Evolutionary conservation across 2,888 invertebrate genomes (phyloP).

Genomic region (Ophion obscuratus): DNA sequence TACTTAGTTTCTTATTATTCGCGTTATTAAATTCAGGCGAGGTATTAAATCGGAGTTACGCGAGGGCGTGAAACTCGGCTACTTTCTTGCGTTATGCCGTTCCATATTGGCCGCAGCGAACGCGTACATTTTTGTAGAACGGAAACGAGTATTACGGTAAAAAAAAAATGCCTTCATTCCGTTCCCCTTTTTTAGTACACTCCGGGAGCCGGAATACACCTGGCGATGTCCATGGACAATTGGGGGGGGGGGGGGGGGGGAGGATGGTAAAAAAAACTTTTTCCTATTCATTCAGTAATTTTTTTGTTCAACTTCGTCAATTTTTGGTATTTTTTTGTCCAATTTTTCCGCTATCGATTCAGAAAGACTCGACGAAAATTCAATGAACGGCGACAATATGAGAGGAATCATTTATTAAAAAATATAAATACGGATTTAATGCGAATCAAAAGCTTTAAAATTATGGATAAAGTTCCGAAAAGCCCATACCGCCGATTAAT

Average conservation of each 20-base stretch:
- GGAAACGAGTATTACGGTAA: background rate
- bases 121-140: background rate
- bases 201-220: no score
- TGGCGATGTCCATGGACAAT: no score
- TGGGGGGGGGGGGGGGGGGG: no score
- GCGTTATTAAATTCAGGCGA: slow-evolving; percentile 28
- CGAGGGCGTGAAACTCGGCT: slow-evolving; percentile 21
- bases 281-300: background rate
- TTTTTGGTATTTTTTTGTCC: background rate
- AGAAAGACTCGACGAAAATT: background rate
- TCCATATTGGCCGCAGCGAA: background rate
- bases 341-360: background rate
- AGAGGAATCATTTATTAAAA: no score
- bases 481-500: no score
- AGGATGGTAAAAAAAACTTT: no score
- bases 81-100: slow-evolving; percentile 34
- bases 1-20: slow-evolving; percentile 10
- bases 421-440: no score
- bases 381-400: no score
- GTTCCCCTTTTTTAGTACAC: background rate
- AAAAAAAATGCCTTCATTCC: background rate
- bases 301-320: background rate
- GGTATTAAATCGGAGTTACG: slow-evolving; percentile 21
- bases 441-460: background rate
- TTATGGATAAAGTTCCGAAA: background rate